Conservation (phyloP, 1,140 invertebrate genomes). For the Melitaea cinxia region DNA sequence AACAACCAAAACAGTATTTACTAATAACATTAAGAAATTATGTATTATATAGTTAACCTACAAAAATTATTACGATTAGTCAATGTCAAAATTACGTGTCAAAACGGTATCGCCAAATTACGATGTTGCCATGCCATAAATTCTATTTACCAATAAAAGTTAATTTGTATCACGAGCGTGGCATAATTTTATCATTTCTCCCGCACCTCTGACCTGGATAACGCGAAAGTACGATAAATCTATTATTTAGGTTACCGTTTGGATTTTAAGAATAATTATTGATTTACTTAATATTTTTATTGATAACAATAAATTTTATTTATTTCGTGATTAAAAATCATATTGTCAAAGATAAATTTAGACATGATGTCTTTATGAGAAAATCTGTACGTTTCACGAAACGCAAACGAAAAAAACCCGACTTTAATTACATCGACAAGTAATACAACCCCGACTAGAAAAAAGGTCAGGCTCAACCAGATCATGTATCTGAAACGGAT, state of each 20-base stretch:
- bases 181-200: conserved; percentile 39
- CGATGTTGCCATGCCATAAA: conserved; percentile 38
- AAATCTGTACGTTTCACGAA: no score
- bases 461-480: no score
- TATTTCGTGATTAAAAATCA: no score
- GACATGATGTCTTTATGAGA: no score
- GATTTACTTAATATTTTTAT: neutral
- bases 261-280: conserved; percentile 16
- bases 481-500: no score
- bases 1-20: no score
- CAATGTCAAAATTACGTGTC: conserved; percentile 16
- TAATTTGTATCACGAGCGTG: conserved; percentile 33
- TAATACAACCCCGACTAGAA: no score
- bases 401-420: no score
- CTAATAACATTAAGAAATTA: no score
- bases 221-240: conserved; percentile 39
- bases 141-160: conserved; percentile 45
- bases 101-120: conserved; percentile 14
- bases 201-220: conserved; percentile 40
- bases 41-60: no score
- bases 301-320: neutral
- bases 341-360: no score
- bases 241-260: conserved; percentile 36
- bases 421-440: no score
- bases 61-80: neutral